Conservation (phyloP, 2,113 vertebrate species). For the Dipodomys spectabilis region DNA sequence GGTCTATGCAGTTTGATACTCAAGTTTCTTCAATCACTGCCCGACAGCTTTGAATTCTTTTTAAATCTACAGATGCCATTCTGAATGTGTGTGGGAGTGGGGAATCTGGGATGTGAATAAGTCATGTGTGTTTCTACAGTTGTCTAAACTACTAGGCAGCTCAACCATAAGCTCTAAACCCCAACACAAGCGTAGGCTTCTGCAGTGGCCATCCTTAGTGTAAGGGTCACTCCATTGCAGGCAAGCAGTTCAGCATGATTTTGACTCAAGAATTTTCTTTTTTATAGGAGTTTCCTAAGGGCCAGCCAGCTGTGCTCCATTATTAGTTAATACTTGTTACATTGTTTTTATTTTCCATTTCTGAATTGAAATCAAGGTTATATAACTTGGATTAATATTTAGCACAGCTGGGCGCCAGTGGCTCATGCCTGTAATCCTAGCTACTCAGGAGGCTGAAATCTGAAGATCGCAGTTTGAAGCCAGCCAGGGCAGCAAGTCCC, state of each 20-base stretch:
- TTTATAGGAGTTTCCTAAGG: neutral
- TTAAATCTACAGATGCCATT: neutral
- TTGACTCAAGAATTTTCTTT: neutral
- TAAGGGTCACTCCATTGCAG: neutral
- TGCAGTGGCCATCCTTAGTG: neutral
- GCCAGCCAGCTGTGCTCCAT: slow-evolving; percentile 43
- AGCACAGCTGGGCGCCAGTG: too few relatives aligned
- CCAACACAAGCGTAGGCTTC: neutral
- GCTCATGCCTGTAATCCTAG: too few relatives aligned
- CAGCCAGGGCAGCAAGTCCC: too few relatives aligned
- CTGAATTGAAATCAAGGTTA: slow-evolving; percentile 33
- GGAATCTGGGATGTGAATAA: neutral
- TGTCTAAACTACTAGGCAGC: neutral
- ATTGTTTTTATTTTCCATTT: slow-evolving; percentile 17
- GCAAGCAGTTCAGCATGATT: neutral
- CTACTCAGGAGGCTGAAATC: too few relatives aligned
- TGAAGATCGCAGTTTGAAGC: too few relatives aligned
- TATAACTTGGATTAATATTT: neutral
- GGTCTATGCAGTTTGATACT: neutral
- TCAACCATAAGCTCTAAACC: neutral
- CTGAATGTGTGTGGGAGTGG: neutral
- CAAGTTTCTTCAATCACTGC: neutral
- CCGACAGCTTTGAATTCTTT: neutral
- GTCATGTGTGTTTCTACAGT: neutral
- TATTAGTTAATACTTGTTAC: slow-evolving; percentile 1